Conservation (phyloP, 2,113 vertebrate species). For the Ammospiza caudacuta region DNA sequence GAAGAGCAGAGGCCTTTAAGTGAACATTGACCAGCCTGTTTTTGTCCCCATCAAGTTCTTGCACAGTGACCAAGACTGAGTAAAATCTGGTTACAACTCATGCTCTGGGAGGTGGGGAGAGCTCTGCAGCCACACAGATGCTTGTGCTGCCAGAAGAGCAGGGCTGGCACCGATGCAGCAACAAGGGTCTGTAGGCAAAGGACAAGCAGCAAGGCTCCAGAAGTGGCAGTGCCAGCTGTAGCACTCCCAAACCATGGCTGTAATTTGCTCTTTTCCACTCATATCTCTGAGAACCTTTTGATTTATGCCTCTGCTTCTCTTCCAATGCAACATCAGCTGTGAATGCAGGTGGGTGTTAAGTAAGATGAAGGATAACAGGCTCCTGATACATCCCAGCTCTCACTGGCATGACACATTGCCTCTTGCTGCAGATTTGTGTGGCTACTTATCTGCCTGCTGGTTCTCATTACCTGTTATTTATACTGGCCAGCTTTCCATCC, state of each 20-base stretch:
- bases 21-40: background rate
- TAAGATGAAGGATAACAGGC: background rate
- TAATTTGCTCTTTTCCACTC: background rate
- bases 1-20: background rate
- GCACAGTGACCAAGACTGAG: background rate
- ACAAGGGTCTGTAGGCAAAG: background rate
- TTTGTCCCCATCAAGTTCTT: fast-evolving
- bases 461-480: slow-evolving; percentile 43
- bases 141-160: background rate
- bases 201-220: background rate
- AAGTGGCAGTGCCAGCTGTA: background rate
- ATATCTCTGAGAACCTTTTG: background rate
- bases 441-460: slow-evolving; percentile 28
- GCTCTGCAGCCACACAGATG: background rate
- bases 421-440: background rate
- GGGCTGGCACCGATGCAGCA: background rate
- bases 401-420: background rate
- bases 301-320: background rate
- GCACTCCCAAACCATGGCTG: background rate
- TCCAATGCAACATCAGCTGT: background rate
- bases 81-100: background rate
- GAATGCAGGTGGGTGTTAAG: background rate
- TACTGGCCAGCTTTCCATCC: background rate
- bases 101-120: background rate
- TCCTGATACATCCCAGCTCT: background rate